These are phyloP conservation scores for Stenolophus ochropezus DNA, from an alignment of 2,888 invertebrate genomes.

Conservation along the genomic window DNA sequence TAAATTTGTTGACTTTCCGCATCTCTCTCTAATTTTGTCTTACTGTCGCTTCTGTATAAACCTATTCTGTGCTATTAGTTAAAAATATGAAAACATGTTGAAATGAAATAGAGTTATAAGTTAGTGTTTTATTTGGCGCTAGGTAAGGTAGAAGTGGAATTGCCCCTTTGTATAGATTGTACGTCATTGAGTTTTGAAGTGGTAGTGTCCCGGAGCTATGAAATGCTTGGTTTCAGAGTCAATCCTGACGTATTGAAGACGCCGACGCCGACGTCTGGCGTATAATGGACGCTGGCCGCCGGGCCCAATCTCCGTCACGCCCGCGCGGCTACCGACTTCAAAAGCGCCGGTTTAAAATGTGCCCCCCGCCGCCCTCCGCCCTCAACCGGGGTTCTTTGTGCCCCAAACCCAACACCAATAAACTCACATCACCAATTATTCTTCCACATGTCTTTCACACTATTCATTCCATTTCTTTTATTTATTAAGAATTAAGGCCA, in stretches of 20 bases:
- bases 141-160: neutral
- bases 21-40: too few relatives aligned
- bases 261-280: slow-evolving; percentile 1
- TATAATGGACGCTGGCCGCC: slow-evolving; percentile 34
- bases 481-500: too few relatives aligned
- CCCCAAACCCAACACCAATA: too few relatives aligned
- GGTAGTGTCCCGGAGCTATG: slow-evolving; percentile 31
- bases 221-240: slow-evolving; percentile 52
- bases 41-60: too few relatives aligned
- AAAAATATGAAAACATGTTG: too few relatives aligned
- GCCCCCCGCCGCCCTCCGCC: neutral
- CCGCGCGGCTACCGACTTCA: slow-evolving; percentile 6
- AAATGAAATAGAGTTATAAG: neutral
- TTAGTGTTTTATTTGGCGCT: neutral
- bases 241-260: slow-evolving; percentile 50
- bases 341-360: slow-evolving; percentile 15
- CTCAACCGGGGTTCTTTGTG: slow-evolving; percentile 11
- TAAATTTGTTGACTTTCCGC: too few relatives aligned
- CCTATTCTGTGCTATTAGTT: too few relatives aligned
- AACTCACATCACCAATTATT: neutral
- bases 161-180: neutral
- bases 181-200: neutral
- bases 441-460: neutral
- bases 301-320: slow-evolving; percentile 36
- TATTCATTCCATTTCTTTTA: too few relatives aligned